Percentiles rank a stretch among this genome's conserved stretches.
These are phyloP conservation scores for Aphodius sticticus DNA, from an alignment of 2,888 invertebrate species.

Conservation along the genomic window DNA sequence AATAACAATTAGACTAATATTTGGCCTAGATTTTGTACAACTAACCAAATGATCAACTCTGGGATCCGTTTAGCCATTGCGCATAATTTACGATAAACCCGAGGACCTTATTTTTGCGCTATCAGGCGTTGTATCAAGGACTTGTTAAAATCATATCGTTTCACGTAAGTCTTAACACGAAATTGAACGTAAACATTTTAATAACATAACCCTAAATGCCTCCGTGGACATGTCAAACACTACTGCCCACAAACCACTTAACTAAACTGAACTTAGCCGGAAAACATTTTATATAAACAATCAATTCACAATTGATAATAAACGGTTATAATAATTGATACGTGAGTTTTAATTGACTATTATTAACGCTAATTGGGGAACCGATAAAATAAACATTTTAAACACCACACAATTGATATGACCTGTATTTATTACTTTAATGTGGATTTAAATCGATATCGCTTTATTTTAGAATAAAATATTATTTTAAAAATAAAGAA, in stretches of 20 bases:
- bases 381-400: too few species aligned
- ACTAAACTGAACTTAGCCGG: not conserved
- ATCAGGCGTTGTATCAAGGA: not conserved
- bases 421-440: too few species aligned
- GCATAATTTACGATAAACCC: not conserved
- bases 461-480: too few species aligned
- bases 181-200: slow-evolving; percentile 13
- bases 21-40: not conserved
- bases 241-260: not conserved
- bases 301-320: not conserved
- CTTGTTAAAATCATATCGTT: not conserved
- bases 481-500: too few species aligned
- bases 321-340: not conserved
- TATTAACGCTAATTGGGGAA: not conserved
- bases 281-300: not conserved
- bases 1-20: not conserved
- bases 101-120: slow-evolving; percentile 6
- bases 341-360: not conserved
- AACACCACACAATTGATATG: too few species aligned
- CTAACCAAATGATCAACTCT: slow-evolving; percentile 15
- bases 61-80: slow-evolving; percentile 10
- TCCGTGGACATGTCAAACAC: slow-evolving; percentile 10
- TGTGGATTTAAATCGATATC: too few species aligned
- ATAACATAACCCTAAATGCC: slow-evolving; percentile 20
- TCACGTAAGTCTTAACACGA: slow-evolving; percentile 6